A percentile compares a stretch with the other conserved stretches of the same genome.
Conservation (phyloP, 2,797 vertebrate species). For the Psittacula derbiana region DNA sequence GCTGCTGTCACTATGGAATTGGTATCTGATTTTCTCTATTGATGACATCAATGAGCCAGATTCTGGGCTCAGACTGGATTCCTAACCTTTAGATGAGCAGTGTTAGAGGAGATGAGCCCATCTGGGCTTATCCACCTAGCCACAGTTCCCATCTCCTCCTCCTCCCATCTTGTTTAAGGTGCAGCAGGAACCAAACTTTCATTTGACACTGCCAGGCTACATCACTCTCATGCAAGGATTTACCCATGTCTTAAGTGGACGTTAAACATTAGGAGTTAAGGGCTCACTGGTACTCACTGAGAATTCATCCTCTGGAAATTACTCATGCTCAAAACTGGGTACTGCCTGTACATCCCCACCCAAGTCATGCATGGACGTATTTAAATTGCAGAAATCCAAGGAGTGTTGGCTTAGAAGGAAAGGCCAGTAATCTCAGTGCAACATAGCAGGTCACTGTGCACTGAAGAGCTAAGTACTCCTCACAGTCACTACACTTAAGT, state of each 20-base stretch:
- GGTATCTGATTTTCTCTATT: background rate
- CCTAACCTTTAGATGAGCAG: background rate
- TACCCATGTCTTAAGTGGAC: background rate
- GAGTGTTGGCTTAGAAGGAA: background rate
- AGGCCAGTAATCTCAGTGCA: background rate
- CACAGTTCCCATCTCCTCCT: background rate
- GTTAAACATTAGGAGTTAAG: background rate
- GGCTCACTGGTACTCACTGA: background rate
- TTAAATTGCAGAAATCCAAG: background rate
- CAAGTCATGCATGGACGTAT: background rate
- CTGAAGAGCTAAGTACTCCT: background rate
- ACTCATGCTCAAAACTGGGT: background rate
- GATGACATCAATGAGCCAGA: background rate
- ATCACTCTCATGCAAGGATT: background rate
- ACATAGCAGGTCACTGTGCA: background rate
- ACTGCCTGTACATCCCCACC: background rate
- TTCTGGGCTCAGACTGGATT: background rate
- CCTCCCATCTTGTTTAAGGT: background rate
- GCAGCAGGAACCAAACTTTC: background rate
- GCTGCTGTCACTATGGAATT: background rate
- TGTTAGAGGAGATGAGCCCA: background rate
- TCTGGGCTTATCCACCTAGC: background rate
- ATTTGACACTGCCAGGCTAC: background rate
- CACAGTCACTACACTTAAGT: background rate
- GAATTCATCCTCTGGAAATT: background rate